Conservation (phyloP, 1,140 invertebrate species). For the Papilio xuthus region DNA sequence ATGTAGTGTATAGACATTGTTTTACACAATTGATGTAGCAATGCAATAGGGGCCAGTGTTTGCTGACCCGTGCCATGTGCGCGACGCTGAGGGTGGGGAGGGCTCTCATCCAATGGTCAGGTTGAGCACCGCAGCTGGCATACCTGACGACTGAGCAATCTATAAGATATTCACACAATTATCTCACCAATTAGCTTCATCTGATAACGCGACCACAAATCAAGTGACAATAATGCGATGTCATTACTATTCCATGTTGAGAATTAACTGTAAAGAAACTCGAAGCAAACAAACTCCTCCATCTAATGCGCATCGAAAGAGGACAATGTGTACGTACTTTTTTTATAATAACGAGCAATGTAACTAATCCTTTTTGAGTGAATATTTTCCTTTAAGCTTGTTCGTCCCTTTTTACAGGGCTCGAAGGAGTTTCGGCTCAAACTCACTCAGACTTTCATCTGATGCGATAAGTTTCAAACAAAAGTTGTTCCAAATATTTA, state of each 20-base stretch:
- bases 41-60: neutral
- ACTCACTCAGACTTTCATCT: neutral
- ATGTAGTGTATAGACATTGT: neutral
- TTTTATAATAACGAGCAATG: constrained; percentile 4
- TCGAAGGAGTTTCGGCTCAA: neutral
- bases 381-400: neutral
- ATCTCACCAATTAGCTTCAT: neutral
- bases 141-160: neutral
- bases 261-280: too few species aligned
- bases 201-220: neutral
- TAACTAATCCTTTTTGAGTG: neutral
- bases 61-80: neutral
- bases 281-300: neutral
- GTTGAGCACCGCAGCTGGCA: neutral
- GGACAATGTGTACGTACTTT: neutral
- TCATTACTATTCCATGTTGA: too few species aligned
- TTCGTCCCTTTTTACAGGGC: neutral
- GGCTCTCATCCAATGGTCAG: neutral
- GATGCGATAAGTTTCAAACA: constrained; percentile 1
- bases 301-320: neutral
- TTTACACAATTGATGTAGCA: neutral
- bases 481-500: constrained; percentile 1
- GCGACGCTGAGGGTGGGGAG: neutral
- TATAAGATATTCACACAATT: neutral
- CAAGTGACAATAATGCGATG: neutral